Evolutionary conservation across 1,140 invertebrate species (phyloP), one percentile per base, ranked within the genome.

Genomic region (Drosophila ambigua): DNA sequence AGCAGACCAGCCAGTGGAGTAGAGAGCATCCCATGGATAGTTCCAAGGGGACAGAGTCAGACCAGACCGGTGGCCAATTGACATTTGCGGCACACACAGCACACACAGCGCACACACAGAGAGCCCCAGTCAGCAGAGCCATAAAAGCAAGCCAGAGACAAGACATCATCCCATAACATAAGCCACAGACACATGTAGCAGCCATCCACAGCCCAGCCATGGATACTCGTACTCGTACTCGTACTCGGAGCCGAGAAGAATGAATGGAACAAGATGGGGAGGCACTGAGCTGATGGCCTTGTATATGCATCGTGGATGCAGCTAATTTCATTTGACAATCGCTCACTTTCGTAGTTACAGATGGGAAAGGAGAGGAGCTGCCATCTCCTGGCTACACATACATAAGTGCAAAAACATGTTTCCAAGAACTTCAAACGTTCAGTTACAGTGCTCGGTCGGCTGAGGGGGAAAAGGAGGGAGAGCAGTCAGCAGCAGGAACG

Each of bases 331-430:
- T 73, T 88, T 87, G 76, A 83, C 83, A 87, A 75, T 83, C 66
- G 65, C 62, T 67, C 59, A 64, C 72, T 26, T 69, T 57, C 48
- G 64, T 62, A 45, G 74, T 68, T 39, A 35, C 31, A 35, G 31
- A 35, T 50, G 43, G 39, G 43, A 52, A 48, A 39, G 15, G 15
- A 31, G 53, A 11, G 16, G n/a, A n/a, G n/a, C n/a, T n/a, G 7
- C 23, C 24, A 39, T 41, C 39, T 60, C 51, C 51, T 48, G 39
- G 50, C 16, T 58, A 64, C 43, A 49, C 49, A 63, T 41, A 54
- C 51, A 74, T 87, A 88, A 88, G 83, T 88, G 83, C 83, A 83
- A 83, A 88, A 88, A 89, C 83, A 79, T 88, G 83, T 88, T 88
- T 62, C 53, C 46, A 78, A 72, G 65, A 76, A 68, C 65, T 64